Evolutionary conservation across 2,797 vertebrate genomes (phyloP).

Genomic region (Cuniculus paca): DNA sequence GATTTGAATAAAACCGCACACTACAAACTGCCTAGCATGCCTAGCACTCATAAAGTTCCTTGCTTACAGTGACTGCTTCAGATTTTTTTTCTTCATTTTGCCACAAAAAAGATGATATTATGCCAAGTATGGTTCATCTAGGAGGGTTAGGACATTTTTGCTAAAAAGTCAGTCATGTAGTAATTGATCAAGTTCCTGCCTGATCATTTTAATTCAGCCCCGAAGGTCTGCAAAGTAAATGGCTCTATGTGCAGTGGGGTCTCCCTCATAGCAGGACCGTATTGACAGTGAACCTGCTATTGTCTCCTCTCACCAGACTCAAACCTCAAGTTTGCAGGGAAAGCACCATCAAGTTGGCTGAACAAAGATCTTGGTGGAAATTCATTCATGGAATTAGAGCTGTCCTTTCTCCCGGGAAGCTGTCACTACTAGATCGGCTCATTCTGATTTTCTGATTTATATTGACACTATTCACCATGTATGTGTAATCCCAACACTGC

Average conservation of each 20-base stretch:
- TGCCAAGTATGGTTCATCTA: not conserved
- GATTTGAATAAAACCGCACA: not conserved
- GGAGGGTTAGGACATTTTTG: not conserved
- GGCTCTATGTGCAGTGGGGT: not conserved
- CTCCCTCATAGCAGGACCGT: not conserved
- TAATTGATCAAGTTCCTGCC: not conserved
- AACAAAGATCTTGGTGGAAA: not conserved
- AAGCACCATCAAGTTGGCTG: conserved; percentile 9
- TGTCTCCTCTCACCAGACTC: not conserved
- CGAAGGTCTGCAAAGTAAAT: not conserved
- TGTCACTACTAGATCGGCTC: not conserved
- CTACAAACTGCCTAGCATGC: not conserved
- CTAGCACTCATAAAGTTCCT: not conserved
- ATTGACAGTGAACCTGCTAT: not conserved
- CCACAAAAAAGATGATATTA: conserved; percentile 11
- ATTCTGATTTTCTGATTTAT: conserved; percentile 28
- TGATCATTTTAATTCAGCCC: not conserved
- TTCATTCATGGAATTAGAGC: conserved; percentile 20
- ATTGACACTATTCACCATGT: not conserved
- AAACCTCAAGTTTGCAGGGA: not conserved
- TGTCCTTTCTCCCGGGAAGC: not conserved
- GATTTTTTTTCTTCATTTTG: not conserved
- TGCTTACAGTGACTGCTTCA: not conserved
- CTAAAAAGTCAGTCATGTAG: not conserved
- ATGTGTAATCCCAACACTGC: not conserved